Conservation (phyloP, 2,113 vertebrate species). For the Xiphophorus hellerii region DNA sequence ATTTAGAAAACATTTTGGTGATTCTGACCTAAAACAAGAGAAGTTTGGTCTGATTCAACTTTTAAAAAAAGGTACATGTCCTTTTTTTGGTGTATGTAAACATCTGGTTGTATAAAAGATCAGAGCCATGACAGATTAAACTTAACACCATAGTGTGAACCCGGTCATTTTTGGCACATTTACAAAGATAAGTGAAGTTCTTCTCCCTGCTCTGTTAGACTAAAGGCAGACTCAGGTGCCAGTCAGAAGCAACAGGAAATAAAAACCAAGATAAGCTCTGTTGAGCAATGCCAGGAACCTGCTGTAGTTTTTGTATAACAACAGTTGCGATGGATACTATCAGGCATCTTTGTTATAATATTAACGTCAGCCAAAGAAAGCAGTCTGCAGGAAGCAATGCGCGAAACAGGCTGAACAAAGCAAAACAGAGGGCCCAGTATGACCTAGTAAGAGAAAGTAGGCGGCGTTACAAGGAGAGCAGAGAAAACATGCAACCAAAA, state of each 20-base stretch:
- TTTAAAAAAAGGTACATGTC: too few species aligned
- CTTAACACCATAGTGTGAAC: background rate
- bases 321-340: conserved; percentile 19
- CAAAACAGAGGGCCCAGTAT: conserved; percentile 24
- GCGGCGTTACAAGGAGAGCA: conserved; percentile 26
- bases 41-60: too few species aligned
- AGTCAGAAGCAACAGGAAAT: conserved; percentile 35
- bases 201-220: conserved; percentile 7
- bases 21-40: too few species aligned
- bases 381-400: conserved; percentile 14
- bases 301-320: conserved; percentile 35
- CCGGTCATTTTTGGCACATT: background rate
- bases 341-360: conserved; percentile 38
- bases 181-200: background rate
- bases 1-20: too few species aligned
- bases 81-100: too few species aligned
- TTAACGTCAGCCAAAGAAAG: conserved; percentile 16
- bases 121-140: background rate
- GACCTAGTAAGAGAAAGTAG: conserved; percentile 36
- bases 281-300: conserved; percentile 13
- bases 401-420: conserved; percentile 11
- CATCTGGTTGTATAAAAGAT: too few species aligned
- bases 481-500: conserved; percentile 65
- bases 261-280: conserved; percentile 44
- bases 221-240: background rate